Evolutionary conservation across 2,888 invertebrate genomes (phyloP).

Genomic region (Acrobasis consociella): DNA sequence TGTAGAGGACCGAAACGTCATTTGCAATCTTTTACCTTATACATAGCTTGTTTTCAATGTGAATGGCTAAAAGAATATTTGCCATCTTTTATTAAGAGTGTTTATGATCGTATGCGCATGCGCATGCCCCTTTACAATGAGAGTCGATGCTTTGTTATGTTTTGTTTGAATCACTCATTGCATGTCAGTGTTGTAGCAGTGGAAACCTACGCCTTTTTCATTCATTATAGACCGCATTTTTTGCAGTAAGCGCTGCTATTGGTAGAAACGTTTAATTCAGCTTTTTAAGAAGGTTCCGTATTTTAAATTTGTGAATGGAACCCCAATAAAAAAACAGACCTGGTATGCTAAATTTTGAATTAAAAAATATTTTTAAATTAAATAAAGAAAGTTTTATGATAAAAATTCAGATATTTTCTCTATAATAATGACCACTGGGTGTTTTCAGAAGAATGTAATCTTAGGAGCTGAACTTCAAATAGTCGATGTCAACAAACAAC

Average conservation of each 20-base stretch:
- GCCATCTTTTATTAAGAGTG: too few species aligned
- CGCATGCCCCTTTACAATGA: conserved; percentile 50
- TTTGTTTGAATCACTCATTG: conserved; percentile 65
- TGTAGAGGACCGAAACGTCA: too few species aligned
- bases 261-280: too few species aligned
- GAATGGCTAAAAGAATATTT: neutral
- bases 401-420: neutral
- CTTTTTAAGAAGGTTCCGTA: conserved; percentile 17
- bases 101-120: conserved; percentile 44
- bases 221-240: neutral
- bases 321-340: too few species aligned
- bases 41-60: neutral
- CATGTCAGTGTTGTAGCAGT: conserved; percentile 61
- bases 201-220: conserved; percentile 53
- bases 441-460: neutral
- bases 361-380: too few species aligned
- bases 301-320: too few species aligned
- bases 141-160: conserved; percentile 52
- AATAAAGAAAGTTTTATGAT: too few species aligned
- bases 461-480: too few species aligned
- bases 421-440: neutral
- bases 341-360: too few species aligned
- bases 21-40: neutral
- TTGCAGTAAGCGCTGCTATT: too few species aligned
- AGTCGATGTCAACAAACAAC: neutral